Conservation (phyloP, 2,113 vertebrate genomes). For the Leptosomus discolor region DNA sequence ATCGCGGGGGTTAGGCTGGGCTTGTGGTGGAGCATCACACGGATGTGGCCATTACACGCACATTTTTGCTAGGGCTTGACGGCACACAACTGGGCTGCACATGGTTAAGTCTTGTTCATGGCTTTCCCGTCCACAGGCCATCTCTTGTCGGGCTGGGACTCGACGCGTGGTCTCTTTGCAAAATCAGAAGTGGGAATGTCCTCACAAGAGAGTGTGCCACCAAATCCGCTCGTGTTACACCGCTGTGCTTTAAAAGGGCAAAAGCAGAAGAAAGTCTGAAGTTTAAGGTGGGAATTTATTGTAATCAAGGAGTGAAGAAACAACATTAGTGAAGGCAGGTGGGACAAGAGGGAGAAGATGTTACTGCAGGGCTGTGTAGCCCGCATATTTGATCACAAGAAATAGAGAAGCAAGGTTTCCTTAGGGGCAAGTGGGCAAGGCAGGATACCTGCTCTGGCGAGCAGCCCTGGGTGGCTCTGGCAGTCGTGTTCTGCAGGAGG, state of each 20-base stretch:
- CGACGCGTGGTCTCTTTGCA: neutral
- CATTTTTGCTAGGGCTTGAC: neutral
- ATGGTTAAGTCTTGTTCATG: rapidly evolving
- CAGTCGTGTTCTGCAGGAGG: neutral
- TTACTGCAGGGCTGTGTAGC: neutral
- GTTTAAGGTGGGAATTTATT: neutral
- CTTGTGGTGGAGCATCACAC: neutral
- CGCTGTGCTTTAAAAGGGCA: neutral
- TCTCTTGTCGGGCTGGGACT: neutral
- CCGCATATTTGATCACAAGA: neutral
- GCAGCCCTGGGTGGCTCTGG: neutral
- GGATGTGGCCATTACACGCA: rapidly evolving
- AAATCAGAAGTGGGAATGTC: rapidly evolving
- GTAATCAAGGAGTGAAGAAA: neutral
- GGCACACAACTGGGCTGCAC: rapidly evolving
- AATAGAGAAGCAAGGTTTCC: neutral
- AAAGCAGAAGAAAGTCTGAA: neutral
- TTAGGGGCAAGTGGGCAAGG: neutral
- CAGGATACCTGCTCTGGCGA: neutral
- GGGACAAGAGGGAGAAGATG: neutral
- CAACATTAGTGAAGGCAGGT: neutral
- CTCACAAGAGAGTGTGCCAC: neutral
- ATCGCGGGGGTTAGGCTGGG: rapidly evolving
- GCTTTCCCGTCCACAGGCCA: too few relatives aligned
- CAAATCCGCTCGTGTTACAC: neutral